Evolutionary conservation across 2,888 invertebrate genomes (phyloP).

Genomic region (Trilocha varians): DNA sequence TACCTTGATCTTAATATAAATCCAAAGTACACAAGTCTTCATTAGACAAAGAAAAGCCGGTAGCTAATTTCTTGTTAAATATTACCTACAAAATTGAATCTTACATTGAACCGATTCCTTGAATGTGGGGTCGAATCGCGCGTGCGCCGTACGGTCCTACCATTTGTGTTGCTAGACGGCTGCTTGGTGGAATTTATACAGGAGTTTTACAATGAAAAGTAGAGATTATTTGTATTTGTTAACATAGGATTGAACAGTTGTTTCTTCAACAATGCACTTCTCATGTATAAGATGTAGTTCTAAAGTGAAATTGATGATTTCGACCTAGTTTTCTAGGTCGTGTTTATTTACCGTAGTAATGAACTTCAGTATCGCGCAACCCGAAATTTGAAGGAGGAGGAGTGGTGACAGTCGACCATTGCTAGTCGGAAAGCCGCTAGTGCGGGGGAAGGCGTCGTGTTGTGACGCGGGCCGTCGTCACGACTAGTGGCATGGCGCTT

Average conservation of each 20-base stretch:
- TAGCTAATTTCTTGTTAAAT: no score
- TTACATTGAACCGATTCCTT: conserved; percentile 43
- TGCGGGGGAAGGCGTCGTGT: conserved; percentile 31
- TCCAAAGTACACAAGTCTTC: no score
- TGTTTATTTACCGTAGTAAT: neutral
- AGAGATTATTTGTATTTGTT: no score
- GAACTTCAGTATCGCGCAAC: conserved; percentile 25
- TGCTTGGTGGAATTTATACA: neutral
- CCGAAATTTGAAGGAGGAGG: conserved; percentile 15
- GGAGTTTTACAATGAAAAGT: neutral
- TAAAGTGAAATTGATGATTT: no score
- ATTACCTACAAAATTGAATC: neutral
- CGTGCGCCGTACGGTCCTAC: conserved; percentile 36
- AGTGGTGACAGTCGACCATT: conserved; percentile 27
- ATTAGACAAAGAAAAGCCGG: no score
- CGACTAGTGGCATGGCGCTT: conserved; percentile 30
- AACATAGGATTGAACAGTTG: no score
- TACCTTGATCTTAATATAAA: no score
- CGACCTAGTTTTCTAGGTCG: neutral
- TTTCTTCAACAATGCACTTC: neutral
- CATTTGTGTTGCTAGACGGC: conserved; percentile 27
- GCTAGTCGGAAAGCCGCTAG: conserved; percentile 19
- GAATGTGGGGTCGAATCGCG: conserved; percentile 59
- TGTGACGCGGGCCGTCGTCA: conserved; percentile 26
- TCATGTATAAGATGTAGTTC: neutral